Evolutionary conservation across 2,113 vertebrate species (phyloP), one percentile per base, ranked within the genome.

Genomic region (Pampusana beccarii): DNA sequence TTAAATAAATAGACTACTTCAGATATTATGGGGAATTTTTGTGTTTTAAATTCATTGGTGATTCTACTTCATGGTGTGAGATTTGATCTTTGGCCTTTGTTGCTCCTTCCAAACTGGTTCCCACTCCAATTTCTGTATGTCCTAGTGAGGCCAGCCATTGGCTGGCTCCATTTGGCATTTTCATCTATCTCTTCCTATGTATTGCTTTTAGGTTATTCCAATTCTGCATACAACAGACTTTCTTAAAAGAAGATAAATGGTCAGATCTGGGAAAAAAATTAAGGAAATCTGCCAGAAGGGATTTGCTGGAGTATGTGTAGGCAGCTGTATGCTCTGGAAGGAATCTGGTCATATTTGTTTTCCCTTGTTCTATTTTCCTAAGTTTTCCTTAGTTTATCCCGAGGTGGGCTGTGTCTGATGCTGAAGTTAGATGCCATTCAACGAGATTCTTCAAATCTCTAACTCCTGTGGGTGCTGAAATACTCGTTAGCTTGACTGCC

Each of bases 271-370:
- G 0, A 12, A 5, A 66, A 51, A 29, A 66, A 69, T 69, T 67
- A 54, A 74, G 75, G 24, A 80, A 73, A 72, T 72, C 38, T 79
- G 53, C 73, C 94, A 92, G 74, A 64, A 91, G n/a, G 74, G 71
- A 82, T 88, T 75, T 94, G 21, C 48, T 95, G 57, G 75, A 60
- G 53, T 86, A 53, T 26, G 29, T 2, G 7, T 54, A 61, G 75
- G 75, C 88, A 95, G 77, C 83, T 54, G 25, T 86, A 62, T 34
- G n/a, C 58, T 86, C 85, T 92, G 82, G 69, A 86, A 90, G 64
- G 75, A 90, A 92, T 84, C 72, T 2, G 11, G 15, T 29, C 50
- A 17, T 62, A 62, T 93, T 86, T 96, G 33, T 60, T 95, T 93
- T 67, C 72, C 36, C 67, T 86, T 88, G 75, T 78, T 86, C 57